Evolutionary conservation across 1,140 invertebrate genomes (phyloP).

Genomic region (Drosophila hydei): DNA sequence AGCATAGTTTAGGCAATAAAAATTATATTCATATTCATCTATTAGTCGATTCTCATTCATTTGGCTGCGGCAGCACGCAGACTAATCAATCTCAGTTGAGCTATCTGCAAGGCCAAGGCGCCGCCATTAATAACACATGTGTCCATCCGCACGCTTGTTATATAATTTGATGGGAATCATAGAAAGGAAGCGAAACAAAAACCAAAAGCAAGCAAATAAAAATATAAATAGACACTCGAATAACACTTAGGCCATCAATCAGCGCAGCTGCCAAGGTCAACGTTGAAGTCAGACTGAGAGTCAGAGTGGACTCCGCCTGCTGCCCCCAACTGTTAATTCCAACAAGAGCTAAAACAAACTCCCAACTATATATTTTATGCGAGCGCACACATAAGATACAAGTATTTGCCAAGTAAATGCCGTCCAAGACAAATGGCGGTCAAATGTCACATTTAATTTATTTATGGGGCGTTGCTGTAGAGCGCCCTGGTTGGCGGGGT

Average conservation of each 20-base stretch:
- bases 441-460: conserved; percentile 81
- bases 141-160: conserved; percentile 13
- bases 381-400: conserved; percentile 48
- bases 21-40: too few species aligned
- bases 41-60: conserved; percentile 26
- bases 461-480: conserved; percentile 56
- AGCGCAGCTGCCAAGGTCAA: conserved; percentile 70
- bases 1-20: too few species aligned
- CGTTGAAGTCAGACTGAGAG: neutral
- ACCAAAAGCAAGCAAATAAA: conserved; percentile 20
- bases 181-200: conserved; percentile 23
- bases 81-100: conserved; percentile 66
- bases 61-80: conserved; percentile 18
- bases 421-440: conserved; percentile 76
- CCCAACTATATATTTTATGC: conserved; percentile 67
- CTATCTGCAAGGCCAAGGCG: conserved; percentile 43
- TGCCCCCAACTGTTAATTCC: conserved; percentile 57
- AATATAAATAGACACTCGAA: conserved; percentile 73
- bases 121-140: conserved; percentile 74
- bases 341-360: conserved; percentile 28
- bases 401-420: conserved; percentile 64
- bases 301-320: neutral
- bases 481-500: neutral
- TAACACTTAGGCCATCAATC: conserved; percentile 79
- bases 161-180: conserved; percentile 64